Base-by-base conservation (phyloP, 1,140 invertebrate species). In the Aphis craccivora region DNA sequence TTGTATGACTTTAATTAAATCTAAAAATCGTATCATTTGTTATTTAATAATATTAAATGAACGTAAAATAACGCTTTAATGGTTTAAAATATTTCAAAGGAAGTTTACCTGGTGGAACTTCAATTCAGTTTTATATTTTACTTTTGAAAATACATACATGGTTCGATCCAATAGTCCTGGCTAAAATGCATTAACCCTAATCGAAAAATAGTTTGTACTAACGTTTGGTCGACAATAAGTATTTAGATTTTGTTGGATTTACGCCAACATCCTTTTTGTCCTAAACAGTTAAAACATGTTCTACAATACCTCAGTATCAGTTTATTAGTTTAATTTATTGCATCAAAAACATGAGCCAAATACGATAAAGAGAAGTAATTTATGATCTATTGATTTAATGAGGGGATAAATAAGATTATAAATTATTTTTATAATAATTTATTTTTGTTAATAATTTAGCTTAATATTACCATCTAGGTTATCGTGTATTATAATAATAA, bases 251-350 rank as follows among this genome's bases (percentile, higher is more conserved):
- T 55, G 51, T 55, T 89, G 88, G 88, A 53, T 55, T 55, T 55
- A 37, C 22, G 88, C 88, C 88, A 89, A 25, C 25, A 89, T 55
- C 88, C 88, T 89, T 89, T 89, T 55, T 89, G 35, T 89, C 88
- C 88, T 40, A 89, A 89, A 89, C 51, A 55, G 51, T 55, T 55
- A 55, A 88, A 89, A 89, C 88, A 55, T 89, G 88, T 89, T 89
- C 4, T 89, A 89, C n/a, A 53, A 53, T 89, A 89, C 87, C 45
- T 89, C 48, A 55, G 88, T 89, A 89, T 55, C 88, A 89, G 88
- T 55, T 89, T 89, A 89, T 89, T 53, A 89, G 35, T 37, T 89
- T 55, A 89, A 89, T 89, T 89, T 89, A 89, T 89, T 89, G 51
- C 51, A 89, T 55, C 8, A 55, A 55, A 23, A 89, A 55, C 88